Percentiles rank a stretch among this genome's conserved stretches.
phyloP scores from a whole-genome alignment of 2,888 invertebrate species.

The Leuctra nigra region DNA sequence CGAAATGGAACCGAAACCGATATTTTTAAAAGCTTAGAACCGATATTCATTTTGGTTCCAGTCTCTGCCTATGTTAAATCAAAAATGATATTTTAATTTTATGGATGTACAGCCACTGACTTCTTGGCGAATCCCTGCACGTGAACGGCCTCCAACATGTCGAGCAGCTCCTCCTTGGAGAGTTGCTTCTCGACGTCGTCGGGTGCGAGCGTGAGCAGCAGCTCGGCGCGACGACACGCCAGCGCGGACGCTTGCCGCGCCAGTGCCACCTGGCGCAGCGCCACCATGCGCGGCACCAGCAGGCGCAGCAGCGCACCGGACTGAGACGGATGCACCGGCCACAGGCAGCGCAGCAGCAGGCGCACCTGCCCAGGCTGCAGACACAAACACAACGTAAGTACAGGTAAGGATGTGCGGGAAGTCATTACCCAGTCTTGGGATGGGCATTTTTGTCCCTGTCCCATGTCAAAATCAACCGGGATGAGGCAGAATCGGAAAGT shows the following conservation, averaged over 20 bases:
- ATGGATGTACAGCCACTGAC: too few species aligned
- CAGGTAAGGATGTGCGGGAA: too few species aligned
- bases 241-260: slow-evolving; percentile 63
- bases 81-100: too few species aligned
- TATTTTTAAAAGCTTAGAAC: too few species aligned
- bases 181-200: slow-evolving; percentile 59
- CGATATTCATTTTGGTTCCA: too few species aligned
- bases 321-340: slow-evolving; percentile 60
- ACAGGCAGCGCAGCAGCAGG: slow-evolving; percentile 61
- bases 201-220: slow-evolving; percentile 53
- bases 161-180: slow-evolving; percentile 56
- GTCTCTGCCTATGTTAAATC: too few species aligned
- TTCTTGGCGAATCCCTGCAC: slow-evolving; percentile 7
- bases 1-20: too few species aligned
- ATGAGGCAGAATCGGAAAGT: too few species aligned
- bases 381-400: neutral
- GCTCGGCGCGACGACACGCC: slow-evolving; percentile 60
- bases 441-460: too few species aligned
- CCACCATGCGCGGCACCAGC: slow-evolving; percentile 56
- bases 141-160: slow-evolving; percentile 27
- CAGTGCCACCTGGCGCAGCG: slow-evolving; percentile 59
- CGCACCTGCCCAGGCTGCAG: slow-evolving; percentile 60
- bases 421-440: too few species aligned
- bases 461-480: too few species aligned
- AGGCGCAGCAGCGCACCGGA: slow-evolving; percentile 62